phyloP scores from a whole-genome alignment of 2,113 vertebrate genomes.

The Pollachius pollachius region DNA sequence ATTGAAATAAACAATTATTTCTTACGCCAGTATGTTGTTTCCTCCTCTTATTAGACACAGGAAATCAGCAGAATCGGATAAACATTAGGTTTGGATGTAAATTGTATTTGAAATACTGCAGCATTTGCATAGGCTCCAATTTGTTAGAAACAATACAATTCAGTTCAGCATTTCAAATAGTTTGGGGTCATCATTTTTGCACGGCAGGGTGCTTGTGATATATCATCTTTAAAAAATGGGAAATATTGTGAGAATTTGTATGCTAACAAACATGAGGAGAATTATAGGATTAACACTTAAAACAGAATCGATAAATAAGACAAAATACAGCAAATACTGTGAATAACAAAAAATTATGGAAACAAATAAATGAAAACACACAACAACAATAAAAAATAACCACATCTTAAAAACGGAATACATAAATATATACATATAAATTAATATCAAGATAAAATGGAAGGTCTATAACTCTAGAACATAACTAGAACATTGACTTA shows the following conservation, averaged over 20 bases:
- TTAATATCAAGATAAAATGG: too few species aligned
- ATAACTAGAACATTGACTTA: too few species aligned
- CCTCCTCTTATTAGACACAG: background rate
- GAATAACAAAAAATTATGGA: too few species aligned
- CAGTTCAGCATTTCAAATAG: slow-evolving; percentile 34
- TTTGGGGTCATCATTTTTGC: slow-evolving; percentile 5
- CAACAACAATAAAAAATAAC: slow-evolving; percentile 18
- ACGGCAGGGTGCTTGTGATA: slow-evolving; percentile 23
- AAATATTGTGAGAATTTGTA: slow-evolving; percentile 2
- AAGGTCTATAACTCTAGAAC: too few species aligned
- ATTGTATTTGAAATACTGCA: slow-evolving; percentile 68
- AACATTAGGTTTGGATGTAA: slow-evolving; percentile 48
- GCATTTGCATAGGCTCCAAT: slow-evolving; percentile 58
- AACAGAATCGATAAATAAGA: too few species aligned
- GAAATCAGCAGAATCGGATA: slow-evolving; percentile 22
- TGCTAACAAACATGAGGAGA: slow-evolving; percentile 17
- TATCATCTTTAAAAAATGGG: slow-evolving; percentile 13
- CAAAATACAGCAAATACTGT: too few species aligned
- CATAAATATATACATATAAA: too few species aligned
- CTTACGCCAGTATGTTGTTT: slow-evolving; percentile 39
- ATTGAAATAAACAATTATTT: slow-evolving; percentile 63
- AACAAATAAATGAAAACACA: slow-evolving; percentile 18
- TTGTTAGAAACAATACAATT: slow-evolving; percentile 46
- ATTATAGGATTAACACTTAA: slow-evolving; percentile 20
- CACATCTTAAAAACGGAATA: too few species aligned